Conservation (phyloP, 2,113 vertebrate species). For the Thalassoma bifasciatum region DNA sequence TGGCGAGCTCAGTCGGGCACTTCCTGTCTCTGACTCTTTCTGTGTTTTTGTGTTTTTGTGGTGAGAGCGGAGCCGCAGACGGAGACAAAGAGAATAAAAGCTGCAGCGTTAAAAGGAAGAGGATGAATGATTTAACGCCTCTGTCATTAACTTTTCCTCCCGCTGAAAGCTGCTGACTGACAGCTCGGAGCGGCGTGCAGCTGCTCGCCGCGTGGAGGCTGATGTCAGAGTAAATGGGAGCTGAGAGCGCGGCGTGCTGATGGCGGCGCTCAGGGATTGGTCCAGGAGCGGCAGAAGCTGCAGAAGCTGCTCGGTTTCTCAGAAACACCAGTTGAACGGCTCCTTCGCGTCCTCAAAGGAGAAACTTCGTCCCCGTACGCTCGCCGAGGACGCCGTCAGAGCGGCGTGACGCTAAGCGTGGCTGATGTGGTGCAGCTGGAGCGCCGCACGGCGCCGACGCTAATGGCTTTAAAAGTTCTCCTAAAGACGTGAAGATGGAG, state of each 20-base stretch:
- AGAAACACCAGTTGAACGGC: slow-evolving; percentile 47
- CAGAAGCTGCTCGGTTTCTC: slow-evolving; percentile 30
- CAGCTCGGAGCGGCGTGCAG: slow-evolving; percentile 41
- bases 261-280: too few species aligned
- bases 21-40: too few species aligned
- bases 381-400: slow-evolving; percentile 26
- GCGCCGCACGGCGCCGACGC: slow-evolving; percentile 38
- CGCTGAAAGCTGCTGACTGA: slow-evolving; percentile 40
- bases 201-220: slow-evolving; percentile 44
- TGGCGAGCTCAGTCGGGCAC: too few species aligned
- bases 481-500: slow-evolving; percentile 72
- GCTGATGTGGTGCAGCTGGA: slow-evolving; percentile 73
- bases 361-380: slow-evolving; percentile 42
- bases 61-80: too few species aligned
- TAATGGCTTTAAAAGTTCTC: slow-evolving; percentile 75
- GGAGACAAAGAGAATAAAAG: not conserved
- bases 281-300: too few species aligned
- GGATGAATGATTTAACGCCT: slow-evolving; percentile 51
- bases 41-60: too few species aligned
- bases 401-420: slow-evolving; percentile 59
- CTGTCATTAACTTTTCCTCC: slow-evolving; percentile 36
- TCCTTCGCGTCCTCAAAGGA: not conserved
- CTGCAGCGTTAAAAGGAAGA: not conserved
- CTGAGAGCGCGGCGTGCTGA: slow-evolving; percentile 51
- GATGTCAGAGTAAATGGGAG: slow-evolving; percentile 47